These are phyloP conservation scores for Metacarcinus magister DNA, from an alignment of 2,888 invertebrate genomes.

Conservation along the genomic window DNA sequence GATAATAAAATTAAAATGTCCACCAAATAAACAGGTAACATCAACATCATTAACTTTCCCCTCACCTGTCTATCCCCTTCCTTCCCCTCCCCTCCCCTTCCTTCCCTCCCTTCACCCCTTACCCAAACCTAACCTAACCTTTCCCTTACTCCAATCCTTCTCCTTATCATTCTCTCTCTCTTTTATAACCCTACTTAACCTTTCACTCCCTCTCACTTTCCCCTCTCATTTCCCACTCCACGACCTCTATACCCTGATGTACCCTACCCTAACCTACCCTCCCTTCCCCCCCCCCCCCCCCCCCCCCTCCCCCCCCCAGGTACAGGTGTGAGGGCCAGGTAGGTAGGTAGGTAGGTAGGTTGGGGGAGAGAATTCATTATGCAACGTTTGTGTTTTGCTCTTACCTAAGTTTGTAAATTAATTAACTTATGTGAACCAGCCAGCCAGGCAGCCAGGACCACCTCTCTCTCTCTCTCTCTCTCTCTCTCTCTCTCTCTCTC, in stretches of 20 bases:
- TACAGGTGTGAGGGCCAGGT: too few relatives aligned
- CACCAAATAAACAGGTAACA: too few relatives aligned
- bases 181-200: not conserved
- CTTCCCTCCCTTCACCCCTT: not conserved
- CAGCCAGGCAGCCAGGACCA: constrained; percentile 35
- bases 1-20: too few relatives aligned
- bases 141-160: not conserved
- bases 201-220: not conserved
- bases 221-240: not conserved
- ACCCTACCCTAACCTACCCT: not conserved
- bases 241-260: not conserved
- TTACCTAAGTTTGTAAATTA: constrained; percentile 17
- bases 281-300: not conserved
- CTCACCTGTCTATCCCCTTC: not conserved
- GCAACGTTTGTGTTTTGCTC: not conserved
- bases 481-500: constrained; percentile 61
- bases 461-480: constrained; percentile 60
- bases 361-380: constrained; percentile 20
- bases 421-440: not conserved
- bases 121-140: not conserved
- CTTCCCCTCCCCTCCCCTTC: not conserved
- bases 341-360: not conserved
- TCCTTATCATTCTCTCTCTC: not conserved
- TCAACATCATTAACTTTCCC: too few relatives aligned
- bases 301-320: not conserved